phyloP scores from a whole-genome alignment of 2,888 invertebrate species.

The Cepaea hortensis region DNA sequence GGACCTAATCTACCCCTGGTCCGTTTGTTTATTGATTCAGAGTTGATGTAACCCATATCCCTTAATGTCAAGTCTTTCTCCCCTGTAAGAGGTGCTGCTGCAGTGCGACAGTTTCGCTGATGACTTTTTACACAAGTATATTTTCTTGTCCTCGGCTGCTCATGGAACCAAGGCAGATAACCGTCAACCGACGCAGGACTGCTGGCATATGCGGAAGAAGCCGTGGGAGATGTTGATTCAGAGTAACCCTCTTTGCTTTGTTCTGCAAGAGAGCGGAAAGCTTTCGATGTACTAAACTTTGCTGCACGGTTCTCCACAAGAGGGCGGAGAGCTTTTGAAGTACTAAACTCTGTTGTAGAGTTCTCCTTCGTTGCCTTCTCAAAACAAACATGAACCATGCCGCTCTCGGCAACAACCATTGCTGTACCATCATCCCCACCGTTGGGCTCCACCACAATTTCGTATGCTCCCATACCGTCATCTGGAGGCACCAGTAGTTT shows the following conservation, averaged over 20 bases:
- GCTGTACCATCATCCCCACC: conserved; percentile 2
- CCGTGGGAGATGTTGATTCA: neutral
- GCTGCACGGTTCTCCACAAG: neutral
- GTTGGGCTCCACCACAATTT: conserved; percentile 3
- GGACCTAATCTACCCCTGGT: no score
- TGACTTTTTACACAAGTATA: no score
- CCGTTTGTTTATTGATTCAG: no score
- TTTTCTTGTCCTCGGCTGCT: no score
- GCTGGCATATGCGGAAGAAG: neutral
- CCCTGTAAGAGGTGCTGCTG: no score
- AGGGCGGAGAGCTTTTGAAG: no score
- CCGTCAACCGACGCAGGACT: neutral
- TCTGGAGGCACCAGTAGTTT: neutral
- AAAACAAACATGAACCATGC: conserved; percentile 8
- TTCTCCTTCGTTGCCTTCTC: neutral
- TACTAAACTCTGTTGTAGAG: neutral
- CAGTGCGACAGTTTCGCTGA: no score
- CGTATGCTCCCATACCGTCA: neutral
- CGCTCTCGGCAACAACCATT: conserved; percentile 12
- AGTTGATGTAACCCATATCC: no score
- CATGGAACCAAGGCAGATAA: no score
- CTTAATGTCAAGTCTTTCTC: no score
- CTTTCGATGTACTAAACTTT: neutral
- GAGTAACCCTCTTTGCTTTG: neutral
- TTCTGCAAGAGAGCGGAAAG: neutral